Base-by-base conservation (phyloP, 1,140 invertebrate genomes). In the Cotesia chilonis region DNA sequence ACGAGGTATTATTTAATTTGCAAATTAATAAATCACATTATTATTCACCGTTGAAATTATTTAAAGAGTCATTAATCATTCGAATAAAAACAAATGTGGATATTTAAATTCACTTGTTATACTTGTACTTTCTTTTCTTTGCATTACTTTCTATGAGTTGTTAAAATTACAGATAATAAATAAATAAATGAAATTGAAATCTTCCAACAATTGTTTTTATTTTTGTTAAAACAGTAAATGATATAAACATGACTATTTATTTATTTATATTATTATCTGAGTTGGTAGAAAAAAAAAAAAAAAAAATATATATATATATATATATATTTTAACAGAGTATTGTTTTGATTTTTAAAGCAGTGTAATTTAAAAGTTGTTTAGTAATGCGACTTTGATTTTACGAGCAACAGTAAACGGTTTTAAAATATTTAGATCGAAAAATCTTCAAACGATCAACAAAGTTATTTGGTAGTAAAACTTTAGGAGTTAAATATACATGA, bases 371-470 rank as follows among this genome's bases (percentile, higher is more conserved):
- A 35, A 51, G 47, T 68, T 12, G 47, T 41, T 35, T 36, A 28
- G 66, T 36, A 68, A 12, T 41, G 6, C 52, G 51, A 54, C 52
- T 5, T 38, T 51, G 52, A 51, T 68, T 68, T 68, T 68, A 68
- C 66, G 66, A 68, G 66, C 66, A 41, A 17, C 28, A 68, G 66
- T 68, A 68, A 68, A 68, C 52, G 66, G 28, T 68, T 68, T 28
- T 36, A 68, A 68, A 68, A 54, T 59, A 59, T 68, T 35, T 68
- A 68, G 66, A 68, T 68, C 66, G 20, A 68, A 68, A 68, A 68
- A 51, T 55, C 51, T 36, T 35, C 41, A 36, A 55, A 52, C 41
- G 66, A 68, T 68, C 66, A 55, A 68, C 47, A 51, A 10, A 47
- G 41, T 47, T 47, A 68, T 68, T 68, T 68, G 47, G 66, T 51